Conservation (phyloP, 92 coral and sea anemone species). For the Desmophyllum pertusum region DNA sequence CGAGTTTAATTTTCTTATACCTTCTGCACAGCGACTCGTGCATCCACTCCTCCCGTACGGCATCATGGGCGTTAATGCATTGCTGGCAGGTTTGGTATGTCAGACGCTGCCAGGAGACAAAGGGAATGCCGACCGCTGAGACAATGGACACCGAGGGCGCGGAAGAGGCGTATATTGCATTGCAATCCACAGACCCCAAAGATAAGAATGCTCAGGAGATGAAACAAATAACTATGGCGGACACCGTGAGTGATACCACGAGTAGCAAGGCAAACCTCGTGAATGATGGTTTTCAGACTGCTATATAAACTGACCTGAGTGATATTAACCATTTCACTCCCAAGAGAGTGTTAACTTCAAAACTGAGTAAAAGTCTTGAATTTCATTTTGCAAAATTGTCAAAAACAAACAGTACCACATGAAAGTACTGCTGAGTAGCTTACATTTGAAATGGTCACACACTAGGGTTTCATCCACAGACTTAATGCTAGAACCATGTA, state of each 20-base stretch:
- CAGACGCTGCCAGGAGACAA: constrained; percentile 78
- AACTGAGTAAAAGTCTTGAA: too few species aligned
- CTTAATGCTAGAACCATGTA: too few species aligned
- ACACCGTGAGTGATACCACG: background rate
- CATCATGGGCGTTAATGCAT: constrained; percentile 66
- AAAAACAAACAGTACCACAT: too few species aligned
- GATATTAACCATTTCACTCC: too few species aligned
- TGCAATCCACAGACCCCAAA: background rate
- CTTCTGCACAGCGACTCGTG: constrained; percentile 61
- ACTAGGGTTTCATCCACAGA: too few species aligned
- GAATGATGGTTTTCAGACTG: background rate
- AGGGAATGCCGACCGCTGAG: constrained; percentile 72
- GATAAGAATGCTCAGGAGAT: background rate
- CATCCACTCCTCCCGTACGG: constrained; percentile 79
- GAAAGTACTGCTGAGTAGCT: too few species aligned
- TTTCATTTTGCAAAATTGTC: too few species aligned
- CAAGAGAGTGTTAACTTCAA: too few species aligned
- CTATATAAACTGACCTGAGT: background rate
- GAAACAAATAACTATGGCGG: background rate
- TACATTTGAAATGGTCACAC: too few species aligned
- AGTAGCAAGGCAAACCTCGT: background rate
- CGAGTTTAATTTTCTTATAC: background rate
- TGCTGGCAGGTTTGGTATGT: constrained; percentile 71
- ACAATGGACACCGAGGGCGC: constrained; percentile 57
- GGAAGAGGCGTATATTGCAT: background rate